phyloP scores from a whole-genome alignment of 2,888 invertebrate species.

The Odontothrips loti region DNA sequence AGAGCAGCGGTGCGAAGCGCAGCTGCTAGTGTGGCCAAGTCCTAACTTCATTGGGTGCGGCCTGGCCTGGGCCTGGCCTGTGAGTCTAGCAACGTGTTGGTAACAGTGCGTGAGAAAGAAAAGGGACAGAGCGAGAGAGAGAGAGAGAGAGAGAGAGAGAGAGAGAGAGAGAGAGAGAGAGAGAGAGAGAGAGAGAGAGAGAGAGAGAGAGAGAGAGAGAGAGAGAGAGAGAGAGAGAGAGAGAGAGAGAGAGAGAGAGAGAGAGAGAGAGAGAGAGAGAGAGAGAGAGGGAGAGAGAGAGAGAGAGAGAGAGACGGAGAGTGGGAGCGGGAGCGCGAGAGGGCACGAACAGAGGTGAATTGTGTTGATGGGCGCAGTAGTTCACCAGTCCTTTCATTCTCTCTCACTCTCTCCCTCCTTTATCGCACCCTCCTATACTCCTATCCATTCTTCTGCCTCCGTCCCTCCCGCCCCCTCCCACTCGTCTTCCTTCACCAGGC shows the following conservation, averaged over 20 bases:
- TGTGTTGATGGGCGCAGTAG: conserved; percentile 6
- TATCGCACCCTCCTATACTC: neutral
- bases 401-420: neutral
- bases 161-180: too few relatives aligned
- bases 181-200: neutral
- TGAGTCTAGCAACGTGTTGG: neutral
- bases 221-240: neutral
- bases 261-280: too few relatives aligned
- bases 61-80: neutral
- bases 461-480: too few relatives aligned
- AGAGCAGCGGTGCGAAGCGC: neutral
- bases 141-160: too few relatives aligned
- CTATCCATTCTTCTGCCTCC: too few relatives aligned
- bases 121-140: too few relatives aligned
- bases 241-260: too few relatives aligned
- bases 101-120: neutral
- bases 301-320: neutral
- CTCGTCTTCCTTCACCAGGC: too few relatives aligned
- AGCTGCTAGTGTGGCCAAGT: conserved; percentile 1
- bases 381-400: neutral
- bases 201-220: neutral
- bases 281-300: too few relatives aligned
- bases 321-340: neutral
- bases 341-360: neutral
- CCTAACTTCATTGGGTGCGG: conserved; percentile 14